Evolutionary conservation across 2,888 invertebrate species (phyloP), one percentile per base, ranked within the genome.

Genomic region (Griposia aprilina): DNA sequence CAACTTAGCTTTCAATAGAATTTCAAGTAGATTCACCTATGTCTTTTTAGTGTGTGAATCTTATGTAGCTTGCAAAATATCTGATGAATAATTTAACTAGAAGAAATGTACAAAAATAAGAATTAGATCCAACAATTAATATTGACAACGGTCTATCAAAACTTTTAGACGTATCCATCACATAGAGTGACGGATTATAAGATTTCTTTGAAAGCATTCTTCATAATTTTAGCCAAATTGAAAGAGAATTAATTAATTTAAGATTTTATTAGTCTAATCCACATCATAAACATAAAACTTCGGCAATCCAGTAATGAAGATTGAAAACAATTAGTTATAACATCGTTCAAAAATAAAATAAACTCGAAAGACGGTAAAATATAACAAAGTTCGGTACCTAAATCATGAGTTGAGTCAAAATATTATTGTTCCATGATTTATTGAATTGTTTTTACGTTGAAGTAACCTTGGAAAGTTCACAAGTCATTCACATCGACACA

Each of bases 401-500:
- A 73, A 75, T 60, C 48, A 72, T 17, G 48, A 76, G 23, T 55
- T 67, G 13, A 17, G 76, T 65, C 13, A 36, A 79, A 79, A 81
- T 83, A 72, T 77, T 71, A 36, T 41, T 65, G 11, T 68, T 55
- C 11, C 41, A 66, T 55, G 62, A 75, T 82, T 55, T 63, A 69
- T 50, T 15, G n/a, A 74, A 76, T 50, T 80, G 73, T 78, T 82
- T 84, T 69, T 59, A 70, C 23, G 15, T 52, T 36, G 60, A 69
- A 67, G 6, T 62, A 30, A 55, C 78, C 76, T 70, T 76, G 78
- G 67, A 79, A 78, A 89, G 82, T 91, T 84, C 82, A 87, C 85
- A 87, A 87, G 83, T 82, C 80, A 84, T 88, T 85, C 55, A 85
- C 76, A 80, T 78, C 63, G 55, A 82, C 82, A 85, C 77, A 77